Evolutionary conservation across 2,888 invertebrate species (phyloP).

Genomic region (Chaetoderma sp.): DNA sequence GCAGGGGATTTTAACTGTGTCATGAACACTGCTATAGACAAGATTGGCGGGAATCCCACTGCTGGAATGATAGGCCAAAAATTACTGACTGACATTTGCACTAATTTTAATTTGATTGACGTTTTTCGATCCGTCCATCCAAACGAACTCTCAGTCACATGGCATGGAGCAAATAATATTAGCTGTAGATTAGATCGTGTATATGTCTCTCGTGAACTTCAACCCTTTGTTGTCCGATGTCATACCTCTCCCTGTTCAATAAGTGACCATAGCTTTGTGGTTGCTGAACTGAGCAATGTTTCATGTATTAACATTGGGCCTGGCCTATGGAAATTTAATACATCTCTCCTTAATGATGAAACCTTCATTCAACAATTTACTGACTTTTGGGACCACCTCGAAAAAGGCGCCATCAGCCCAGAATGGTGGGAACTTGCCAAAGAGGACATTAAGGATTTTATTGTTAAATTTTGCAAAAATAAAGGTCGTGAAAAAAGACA

Average conservation of each 20-base stretch:
- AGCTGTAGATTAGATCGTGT: conserved; percentile 8
- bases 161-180: neutral
- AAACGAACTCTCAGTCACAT: neutral
- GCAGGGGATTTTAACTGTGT: conserved; percentile 31
- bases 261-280: neutral
- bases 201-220: conserved; percentile 3
- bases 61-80: neutral
- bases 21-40: conserved; percentile 16
- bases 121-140: conserved; percentile 1
- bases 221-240: neutral
- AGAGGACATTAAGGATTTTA: too few relatives aligned
- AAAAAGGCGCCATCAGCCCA: too few relatives aligned
- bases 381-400: too few relatives aligned
- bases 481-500: too few relatives aligned
- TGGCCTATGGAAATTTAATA: conserved; percentile 4
- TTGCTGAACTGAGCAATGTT: neutral
- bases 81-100: neutral
- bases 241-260: neutral
- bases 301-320: neutral
- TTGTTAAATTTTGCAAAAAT: too few relatives aligned
- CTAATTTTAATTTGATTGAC: conserved; percentile 1
- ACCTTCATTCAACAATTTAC: neutral
- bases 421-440: too few relatives aligned
- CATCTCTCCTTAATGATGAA: neutral
- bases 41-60: conserved; percentile 20